Evolutionary conservation across 2,113 vertebrate genomes (phyloP), one percentile per base, ranked within the genome.

Genomic region (Daubentonia madagascariensis): DNA sequence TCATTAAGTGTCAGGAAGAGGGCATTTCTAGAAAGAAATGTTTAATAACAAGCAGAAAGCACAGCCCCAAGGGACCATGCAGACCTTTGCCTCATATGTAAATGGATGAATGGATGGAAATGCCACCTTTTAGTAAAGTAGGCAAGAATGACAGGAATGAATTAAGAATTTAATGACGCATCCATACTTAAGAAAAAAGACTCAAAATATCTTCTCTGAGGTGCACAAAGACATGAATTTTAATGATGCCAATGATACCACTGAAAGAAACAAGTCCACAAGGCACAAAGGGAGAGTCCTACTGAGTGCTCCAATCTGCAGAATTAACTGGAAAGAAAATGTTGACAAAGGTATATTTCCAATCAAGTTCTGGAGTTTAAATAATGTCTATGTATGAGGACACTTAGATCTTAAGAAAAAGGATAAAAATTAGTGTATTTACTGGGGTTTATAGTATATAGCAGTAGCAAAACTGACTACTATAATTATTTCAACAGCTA

Each of bases 241-340:
- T 83, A 88, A 87, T 85, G 9, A 85, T n/a, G 35, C 50, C 52
- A 89, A 88, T 59, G 45, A 92, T 81, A 81, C 54, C 43, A 45
- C 50, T 72, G 65, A 50, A 85, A 92, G 68, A 85, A 95, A 70
- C 30, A 93, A 85, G 76, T 59, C 22, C 37, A 73, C 13, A 83
- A 70, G 93, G 45, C 52, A 76, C 30, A 89, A 59, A 87, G 20
- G 9, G 1, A 80, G 63, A 65, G 0, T 83, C 28, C 75, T 79
- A 89, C 48, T 28, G 25, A 83, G 63, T 18, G 1, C 14, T 73
- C 35, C 50, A 61, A 48, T 83, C 57, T 83, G 35, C 23, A 72
- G 40, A 95, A 81, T 70, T 91, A 92, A 87, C 14, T 84, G 81
- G 25, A 52, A 91, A 95, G 67, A 89, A 97, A 83, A 72, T 54